These are phyloP conservation scores for Andrena chrysosceles DNA, from an alignment of 2,888 invertebrate genomes.

Conservation along the genomic window DNA sequence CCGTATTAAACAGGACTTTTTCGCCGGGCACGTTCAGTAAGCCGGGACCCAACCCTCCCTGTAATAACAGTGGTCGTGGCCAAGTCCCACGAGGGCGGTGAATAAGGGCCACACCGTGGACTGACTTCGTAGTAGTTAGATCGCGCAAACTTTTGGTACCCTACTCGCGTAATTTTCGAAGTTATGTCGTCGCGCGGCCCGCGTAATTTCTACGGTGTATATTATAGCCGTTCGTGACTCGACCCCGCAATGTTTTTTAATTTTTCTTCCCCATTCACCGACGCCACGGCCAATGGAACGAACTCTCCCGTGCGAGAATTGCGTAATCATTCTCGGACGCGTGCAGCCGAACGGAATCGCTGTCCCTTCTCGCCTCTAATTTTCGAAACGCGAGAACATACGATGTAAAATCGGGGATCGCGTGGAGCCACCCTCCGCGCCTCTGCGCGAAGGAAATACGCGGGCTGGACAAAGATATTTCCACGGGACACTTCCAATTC, in stretches of 20 bases:
- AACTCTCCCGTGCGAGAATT: slow-evolving; percentile 41
- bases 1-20: slow-evolving; percentile 72
- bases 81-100: slow-evolving; percentile 75
- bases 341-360: slow-evolving; percentile 16
- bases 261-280: slow-evolving; percentile 51
- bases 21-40: slow-evolving; percentile 71
- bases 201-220: slow-evolving; percentile 72
- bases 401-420: slow-evolving; percentile 47
- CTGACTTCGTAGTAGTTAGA: slow-evolving; percentile 77
- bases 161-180: slow-evolving; percentile 75
- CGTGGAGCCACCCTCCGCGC: background rate
- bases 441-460: slow-evolving; percentile 41
- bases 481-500: slow-evolving; percentile 47
- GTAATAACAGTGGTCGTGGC: slow-evolving; percentile 71
- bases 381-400: slow-evolving; percentile 10
- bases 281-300: slow-evolving; percentile 21
- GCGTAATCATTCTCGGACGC: slow-evolving; percentile 41
- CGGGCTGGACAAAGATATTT: slow-evolving; percentile 51
- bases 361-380: background rate
- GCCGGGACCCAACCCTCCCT: slow-evolving; percentile 59
- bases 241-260: slow-evolving; percentile 70
- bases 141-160: slow-evolving; percentile 72
- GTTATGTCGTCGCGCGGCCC: slow-evolving; percentile 69
- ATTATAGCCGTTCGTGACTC: slow-evolving; percentile 74
- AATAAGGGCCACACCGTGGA: slow-evolving; percentile 79